Percentiles rank a stretch among this genome's conserved stretches.
Conservation (phyloP, 2,888 invertebrate species). For the Nomada ferruginata region DNA sequence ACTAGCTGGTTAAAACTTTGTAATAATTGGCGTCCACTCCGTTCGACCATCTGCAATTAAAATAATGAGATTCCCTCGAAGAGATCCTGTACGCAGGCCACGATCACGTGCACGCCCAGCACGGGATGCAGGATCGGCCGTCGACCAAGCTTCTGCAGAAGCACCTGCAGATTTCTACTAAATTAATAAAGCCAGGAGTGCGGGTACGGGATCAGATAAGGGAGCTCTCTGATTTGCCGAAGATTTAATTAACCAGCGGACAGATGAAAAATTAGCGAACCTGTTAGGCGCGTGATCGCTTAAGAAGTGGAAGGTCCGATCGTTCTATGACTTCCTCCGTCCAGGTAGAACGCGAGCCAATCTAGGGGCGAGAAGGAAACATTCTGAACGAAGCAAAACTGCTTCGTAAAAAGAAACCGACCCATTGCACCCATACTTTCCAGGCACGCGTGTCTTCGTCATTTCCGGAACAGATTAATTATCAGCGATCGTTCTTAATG, state of each 20-base stretch:
- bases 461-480: not conserved
- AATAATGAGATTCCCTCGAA: constrained; percentile 1
- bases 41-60: not conserved
- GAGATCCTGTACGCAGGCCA: not conserved
- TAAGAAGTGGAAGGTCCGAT: not conserved
- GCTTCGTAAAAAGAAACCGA: no score
- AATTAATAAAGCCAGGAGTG: constrained; percentile 53
- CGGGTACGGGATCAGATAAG: constrained; percentile 38
- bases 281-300: constrained; percentile 6
- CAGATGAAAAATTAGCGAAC: constrained; percentile 12
- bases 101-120: not conserved
- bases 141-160: constrained; percentile 26
- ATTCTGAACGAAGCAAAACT: no score
- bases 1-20: no score
- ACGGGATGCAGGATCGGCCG: constrained; percentile 3
- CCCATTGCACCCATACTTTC: no score
- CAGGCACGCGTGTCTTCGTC: not conserved
- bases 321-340: not conserved
- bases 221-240: constrained; percentile 23
- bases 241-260: constrained; percentile 34
- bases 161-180: constrained; percentile 62
- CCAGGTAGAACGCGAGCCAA: no score
- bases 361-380: no score
- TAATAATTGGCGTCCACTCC: not conserved
- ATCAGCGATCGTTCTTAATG: not conserved